Percentiles rank a stretch among this genome's conserved stretches.
Conservation (phyloP, 2,113 vertebrate species). For the Xiphophorus hellerii region DNA sequence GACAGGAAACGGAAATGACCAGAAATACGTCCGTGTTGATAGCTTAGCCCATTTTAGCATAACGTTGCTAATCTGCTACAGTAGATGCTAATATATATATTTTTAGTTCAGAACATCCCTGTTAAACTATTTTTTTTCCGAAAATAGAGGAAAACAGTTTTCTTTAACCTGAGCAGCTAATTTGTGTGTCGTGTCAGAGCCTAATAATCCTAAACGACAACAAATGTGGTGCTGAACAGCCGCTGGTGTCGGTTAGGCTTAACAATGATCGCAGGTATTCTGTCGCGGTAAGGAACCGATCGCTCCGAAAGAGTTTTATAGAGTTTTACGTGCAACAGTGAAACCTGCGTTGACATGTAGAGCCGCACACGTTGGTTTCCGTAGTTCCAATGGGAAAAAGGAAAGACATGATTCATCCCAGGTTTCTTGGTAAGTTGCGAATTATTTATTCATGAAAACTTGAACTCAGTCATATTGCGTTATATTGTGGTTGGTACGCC, state of each 20-base stretch:
- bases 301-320: not conserved
- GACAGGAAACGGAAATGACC: not conserved
- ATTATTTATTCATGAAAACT: not conserved
- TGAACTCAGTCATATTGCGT: not conserved
- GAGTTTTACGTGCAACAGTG: not conserved
- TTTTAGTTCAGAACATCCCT: not conserved
- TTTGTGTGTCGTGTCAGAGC: not conserved
- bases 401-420: conserved; percentile 82
- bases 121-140: not conserved
- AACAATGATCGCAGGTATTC: not conserved
- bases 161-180: not conserved
- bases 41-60: not conserved
- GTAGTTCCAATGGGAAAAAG: conserved; percentile 80
- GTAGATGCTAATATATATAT: not conserved
- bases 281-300: not conserved
- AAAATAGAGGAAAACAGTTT: not conserved
- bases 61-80: not conserved
- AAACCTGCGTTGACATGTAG: conserved; percentile 39
- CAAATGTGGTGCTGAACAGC: not conserved
- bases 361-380: not conserved
- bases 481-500: not conserved
- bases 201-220: not conserved
- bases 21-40: conserved; percentile 43
- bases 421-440: conserved; percentile 74
- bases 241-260: not conserved